Evolutionary conservation across 2,888 invertebrate species (phyloP).

Genomic region (Venusia cambrica): DNA sequence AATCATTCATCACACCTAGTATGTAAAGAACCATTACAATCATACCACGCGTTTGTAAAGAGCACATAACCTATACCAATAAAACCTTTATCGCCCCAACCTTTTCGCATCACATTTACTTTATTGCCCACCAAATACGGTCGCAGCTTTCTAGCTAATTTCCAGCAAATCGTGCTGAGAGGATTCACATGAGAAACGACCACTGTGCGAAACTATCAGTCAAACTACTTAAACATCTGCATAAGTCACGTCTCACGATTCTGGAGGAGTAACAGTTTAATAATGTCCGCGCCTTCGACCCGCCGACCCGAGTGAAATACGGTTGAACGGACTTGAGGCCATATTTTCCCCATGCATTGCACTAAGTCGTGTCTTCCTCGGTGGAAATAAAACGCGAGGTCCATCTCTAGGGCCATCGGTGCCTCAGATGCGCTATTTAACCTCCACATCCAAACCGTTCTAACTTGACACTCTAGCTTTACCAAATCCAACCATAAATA

Average conservation of each 20-base stretch:
- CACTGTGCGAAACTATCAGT: slow-evolving; percentile 74
- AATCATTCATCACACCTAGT: neutral
- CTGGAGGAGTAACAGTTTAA: slow-evolving; percentile 75
- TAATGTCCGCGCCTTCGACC: slow-evolving; percentile 76
- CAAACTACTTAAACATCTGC: slow-evolving; percentile 78
- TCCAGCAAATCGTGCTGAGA: slow-evolving; percentile 62
- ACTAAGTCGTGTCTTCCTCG: slow-evolving; percentile 78
- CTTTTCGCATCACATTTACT: slow-evolving; percentile 13
- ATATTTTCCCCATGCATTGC: slow-evolving; percentile 78
- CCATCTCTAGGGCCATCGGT: slow-evolving; percentile 79
- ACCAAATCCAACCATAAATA: slow-evolving; percentile 18
- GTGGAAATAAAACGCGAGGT: slow-evolving; percentile 79
- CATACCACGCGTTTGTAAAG: neutral
- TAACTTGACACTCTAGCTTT: slow-evolving; percentile 22
- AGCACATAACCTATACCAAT: neutral
- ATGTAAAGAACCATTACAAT: too few relatives aligned
- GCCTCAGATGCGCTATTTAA: slow-evolving; percentile 75
- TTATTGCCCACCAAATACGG: slow-evolving; percentile 41
- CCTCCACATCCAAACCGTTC: slow-evolving; percentile 33
- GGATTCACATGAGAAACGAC: slow-evolving; percentile 74
- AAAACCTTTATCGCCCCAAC: slow-evolving; percentile 10
- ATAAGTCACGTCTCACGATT: slow-evolving; percentile 78
- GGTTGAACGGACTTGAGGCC: slow-evolving; percentile 73
- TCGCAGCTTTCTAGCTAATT: slow-evolving; percentile 66
- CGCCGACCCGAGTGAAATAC: slow-evolving; percentile 74